Conservation (phyloP, 2,113 vertebrate species). For the Sciurus niger region DNA sequence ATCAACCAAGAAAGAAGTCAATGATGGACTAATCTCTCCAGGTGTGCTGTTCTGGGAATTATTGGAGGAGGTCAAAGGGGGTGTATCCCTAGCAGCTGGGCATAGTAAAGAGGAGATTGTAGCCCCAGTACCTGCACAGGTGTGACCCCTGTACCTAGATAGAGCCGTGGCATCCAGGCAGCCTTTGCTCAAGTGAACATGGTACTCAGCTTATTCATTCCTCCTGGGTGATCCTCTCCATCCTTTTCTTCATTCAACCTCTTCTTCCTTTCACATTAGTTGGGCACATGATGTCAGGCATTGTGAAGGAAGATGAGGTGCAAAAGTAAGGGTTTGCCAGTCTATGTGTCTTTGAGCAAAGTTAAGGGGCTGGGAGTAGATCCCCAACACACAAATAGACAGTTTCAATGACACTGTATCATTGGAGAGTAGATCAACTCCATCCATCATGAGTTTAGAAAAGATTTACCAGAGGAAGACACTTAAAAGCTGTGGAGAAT, state of each 20-base stretch:
- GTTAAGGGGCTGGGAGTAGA: background rate
- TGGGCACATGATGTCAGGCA: background rate
- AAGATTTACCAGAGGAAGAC: background rate
- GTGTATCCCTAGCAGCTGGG: background rate
- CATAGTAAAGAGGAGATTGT: accelerated
- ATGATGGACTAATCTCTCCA: background rate
- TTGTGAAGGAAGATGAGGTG: background rate
- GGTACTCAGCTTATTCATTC: too few species aligned
- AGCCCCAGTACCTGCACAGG: background rate
- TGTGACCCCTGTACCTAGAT: too few species aligned
- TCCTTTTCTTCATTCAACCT: background rate
- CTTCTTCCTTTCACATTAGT: background rate
- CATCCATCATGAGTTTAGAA: background rate
- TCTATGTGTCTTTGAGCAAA: background rate
- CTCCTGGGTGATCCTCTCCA: background rate
- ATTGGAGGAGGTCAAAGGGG: background rate
- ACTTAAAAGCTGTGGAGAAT: background rate
- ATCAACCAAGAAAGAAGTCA: background rate
- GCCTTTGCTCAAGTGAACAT: background rate
- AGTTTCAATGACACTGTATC: accelerated
- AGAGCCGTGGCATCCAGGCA: too few species aligned
- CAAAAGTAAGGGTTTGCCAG: background rate
- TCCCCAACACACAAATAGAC: background rate
- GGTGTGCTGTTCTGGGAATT: background rate
- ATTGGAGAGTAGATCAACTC: background rate